Conservation (phyloP, 2,113 vertebrate genomes). For the Cromileptes altivelis region DNA sequence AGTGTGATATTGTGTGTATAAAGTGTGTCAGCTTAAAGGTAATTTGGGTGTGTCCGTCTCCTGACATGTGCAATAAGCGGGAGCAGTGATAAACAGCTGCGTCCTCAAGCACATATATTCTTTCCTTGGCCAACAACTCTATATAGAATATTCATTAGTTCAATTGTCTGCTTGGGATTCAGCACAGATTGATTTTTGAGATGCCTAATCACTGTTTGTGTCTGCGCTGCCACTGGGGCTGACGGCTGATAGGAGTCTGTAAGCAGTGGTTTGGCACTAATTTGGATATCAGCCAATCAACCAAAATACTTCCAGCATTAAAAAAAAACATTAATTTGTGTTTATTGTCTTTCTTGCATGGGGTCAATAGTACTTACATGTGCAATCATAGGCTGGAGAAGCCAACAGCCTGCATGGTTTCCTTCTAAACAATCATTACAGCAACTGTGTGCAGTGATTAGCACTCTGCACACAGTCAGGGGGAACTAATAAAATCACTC, state of each 20-base stretch:
- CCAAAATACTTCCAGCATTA: background rate
- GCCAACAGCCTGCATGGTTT: background rate
- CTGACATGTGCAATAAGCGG: constrained; percentile 1
- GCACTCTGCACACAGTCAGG: background rate
- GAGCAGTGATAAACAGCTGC: constrained; percentile 19
- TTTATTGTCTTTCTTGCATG: background rate
- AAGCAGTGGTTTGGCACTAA: constrained; percentile 18
- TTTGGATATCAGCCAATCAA: constrained; percentile 26
- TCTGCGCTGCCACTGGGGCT: constrained; percentile 23
- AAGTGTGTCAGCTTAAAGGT: too few species aligned
- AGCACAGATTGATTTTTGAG: constrained; percentile 52
- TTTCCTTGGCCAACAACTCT: background rate
- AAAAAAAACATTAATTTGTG: constrained; percentile 11
- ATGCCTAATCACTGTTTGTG: constrained; percentile 42
- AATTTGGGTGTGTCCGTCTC: background rate
- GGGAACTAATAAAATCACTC: background rate
- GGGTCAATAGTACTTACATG: background rate
- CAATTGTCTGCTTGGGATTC: constrained; percentile 50
- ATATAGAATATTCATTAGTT: constrained; percentile 62
- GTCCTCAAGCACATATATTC: background rate
- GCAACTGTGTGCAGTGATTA: constrained; percentile 30
- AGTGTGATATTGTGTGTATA: too few species aligned
- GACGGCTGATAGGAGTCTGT: constrained; percentile 18
- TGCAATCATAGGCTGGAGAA: background rate
- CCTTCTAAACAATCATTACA: background rate